Evolutionary conservation across 2,797 vertebrate genomes (phyloP), one percentile per base, ranked within the genome.

Genomic region (Enteromius mattozi): DNA sequence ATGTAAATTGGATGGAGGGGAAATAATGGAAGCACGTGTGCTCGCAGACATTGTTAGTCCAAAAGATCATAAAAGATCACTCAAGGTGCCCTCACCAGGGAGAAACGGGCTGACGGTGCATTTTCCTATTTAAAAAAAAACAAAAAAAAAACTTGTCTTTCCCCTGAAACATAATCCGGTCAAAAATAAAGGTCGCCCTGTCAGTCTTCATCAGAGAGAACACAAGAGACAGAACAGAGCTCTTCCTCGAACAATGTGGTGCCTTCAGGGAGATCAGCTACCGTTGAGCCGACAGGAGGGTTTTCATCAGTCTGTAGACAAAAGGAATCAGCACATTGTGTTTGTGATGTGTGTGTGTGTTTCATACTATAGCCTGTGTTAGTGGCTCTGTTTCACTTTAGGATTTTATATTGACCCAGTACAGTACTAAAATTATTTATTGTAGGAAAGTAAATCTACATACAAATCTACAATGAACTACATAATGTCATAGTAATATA

Each of bases 181-280:
- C 91, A 90, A 91, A 94, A 93, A 93, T 91, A 93, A 93, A 94
- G 93, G 93, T 93, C 92, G 88, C 78, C 88, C 90, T 93, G 93
- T 92, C 95, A 94, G 89, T 93, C 92, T 90, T 87, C 83, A 91
- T 94, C 92, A 92, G 88, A 90, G 92, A 90, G 81, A 79, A 88
- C 84, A 12, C 86, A 91, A 30, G 66, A 83, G 78, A 71, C 40
- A 68, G 76, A 86, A 79, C 63, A 79, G 82, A 79, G 76, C 78
- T 90, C 91, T 92, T 93, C 84, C 66, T 68, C 89, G 85, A 84
- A 84, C 83, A 84, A 84, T 72, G 89, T 85, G 49, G 86, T 69
- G 86, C 90, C 87, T 89, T 92, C 87, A 90, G 90, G 92, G 90
- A 84, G 90, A 93, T 93, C 88, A 91, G 91, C 91, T 37, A 61